A percentile compares a stretch with the other conserved stretches of the same genome.
Evolutionary conservation across 2,797 vertebrate genomes (phyloP).

Genomic region (Etheostoma nigrum): DNA sequence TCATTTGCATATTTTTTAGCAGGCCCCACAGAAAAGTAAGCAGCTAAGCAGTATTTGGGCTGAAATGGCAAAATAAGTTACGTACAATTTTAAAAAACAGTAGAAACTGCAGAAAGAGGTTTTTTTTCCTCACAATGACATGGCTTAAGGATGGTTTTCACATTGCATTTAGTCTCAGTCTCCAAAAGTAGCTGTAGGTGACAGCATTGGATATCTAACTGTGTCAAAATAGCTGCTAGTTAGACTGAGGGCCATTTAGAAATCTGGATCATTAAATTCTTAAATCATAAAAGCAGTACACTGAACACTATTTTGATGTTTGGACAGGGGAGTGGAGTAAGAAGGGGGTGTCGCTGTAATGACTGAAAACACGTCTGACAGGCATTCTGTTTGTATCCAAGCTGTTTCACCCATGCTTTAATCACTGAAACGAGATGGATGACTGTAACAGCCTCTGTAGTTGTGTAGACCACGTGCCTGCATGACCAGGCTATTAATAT

Average conservation of each 20-base stretch:
- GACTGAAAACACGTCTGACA: constrained; percentile 37
- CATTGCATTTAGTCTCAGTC: constrained; percentile 28
- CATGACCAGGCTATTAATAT: too few species aligned
- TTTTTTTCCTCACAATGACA: not conserved
- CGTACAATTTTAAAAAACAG: not conserved
- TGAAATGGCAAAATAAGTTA: constrained; percentile 39
- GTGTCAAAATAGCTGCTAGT: constrained; percentile 45
- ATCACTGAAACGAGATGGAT: not conserved
- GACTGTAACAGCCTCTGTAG: not conserved
- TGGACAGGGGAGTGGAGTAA: constrained; percentile 7
- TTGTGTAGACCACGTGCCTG: not conserved
- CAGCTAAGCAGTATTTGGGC: constrained; percentile 30
- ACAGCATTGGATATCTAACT: constrained; percentile 11
- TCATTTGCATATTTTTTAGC: constrained; percentile 35
- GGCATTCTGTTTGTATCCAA: constrained; percentile 17
- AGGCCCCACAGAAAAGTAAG: constrained; percentile 18
- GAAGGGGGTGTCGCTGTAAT: not conserved
- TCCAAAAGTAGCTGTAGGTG: constrained; percentile 28
- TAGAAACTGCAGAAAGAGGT: not conserved
- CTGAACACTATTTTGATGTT: constrained; percentile 38
- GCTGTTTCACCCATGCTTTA: not conserved
- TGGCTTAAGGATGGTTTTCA: constrained; percentile 17
- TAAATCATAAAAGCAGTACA: constrained; percentile 4
- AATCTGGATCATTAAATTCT: constrained; percentile 22
- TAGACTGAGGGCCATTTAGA: constrained; percentile 8